Evolutionary conservation across 2,113 vertebrate genomes (phyloP), one percentile per base, ranked within the genome.

Genomic region (Malurus melanocephalus): DNA sequence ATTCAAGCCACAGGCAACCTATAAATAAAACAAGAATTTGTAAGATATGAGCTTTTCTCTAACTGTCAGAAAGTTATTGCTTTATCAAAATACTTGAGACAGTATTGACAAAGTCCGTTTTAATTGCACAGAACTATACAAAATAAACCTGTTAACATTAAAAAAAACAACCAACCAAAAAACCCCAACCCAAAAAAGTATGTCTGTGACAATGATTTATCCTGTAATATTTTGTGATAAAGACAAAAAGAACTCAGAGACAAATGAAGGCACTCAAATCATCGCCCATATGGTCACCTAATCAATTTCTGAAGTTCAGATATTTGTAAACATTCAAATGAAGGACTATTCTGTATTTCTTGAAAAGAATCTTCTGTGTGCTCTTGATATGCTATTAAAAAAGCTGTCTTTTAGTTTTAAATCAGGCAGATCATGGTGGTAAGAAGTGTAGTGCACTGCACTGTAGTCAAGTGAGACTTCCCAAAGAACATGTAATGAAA

Each of bases 1-100:
- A 91, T 97, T 97, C 91, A 97, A 94, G 86, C 84, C 96, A 94
- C 96, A 97, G 53, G 97, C 97, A 87, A 97, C 95, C 97, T 97
- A 88, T 32, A 92, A 95, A 94, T 40, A 76, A 91, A 97, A 92
- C 4, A 90, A 92, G 42, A 96, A 56, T 74, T 75, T 16, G 15
- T 95, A 88, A 91, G 94, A 91, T 24, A 84, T 4, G 1, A 76
- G 55, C 74, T 85, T 68, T 82, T 51, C 10, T 66, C 22, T 42
- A 93, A 24, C 8, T 57, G 24, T 35, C 27, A 77, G 38, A 11
- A 69, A 33, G 38, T n/a, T 52, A 72, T 2, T 79, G 30, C 48
- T 78, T 82, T 80, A 78, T 40, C 7, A 83, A 69, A 92, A 43
- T 35, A 76, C 23, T 49, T 87, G 24, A 71, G 14, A 72, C 13